Conservation (phyloP, 2,797 vertebrate genomes). For the Gila robusta region DNA sequence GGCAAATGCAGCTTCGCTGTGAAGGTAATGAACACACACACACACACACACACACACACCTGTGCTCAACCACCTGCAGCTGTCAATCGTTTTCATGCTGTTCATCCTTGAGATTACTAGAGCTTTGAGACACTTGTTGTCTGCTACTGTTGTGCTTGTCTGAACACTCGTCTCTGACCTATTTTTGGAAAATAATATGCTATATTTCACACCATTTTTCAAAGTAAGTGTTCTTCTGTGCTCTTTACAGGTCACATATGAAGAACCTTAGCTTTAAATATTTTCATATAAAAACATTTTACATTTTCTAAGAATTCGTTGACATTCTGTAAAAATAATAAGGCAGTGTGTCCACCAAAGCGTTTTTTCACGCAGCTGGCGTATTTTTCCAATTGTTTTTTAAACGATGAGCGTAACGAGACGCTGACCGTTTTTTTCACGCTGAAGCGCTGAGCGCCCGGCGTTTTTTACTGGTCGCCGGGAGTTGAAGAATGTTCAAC, state of each 20-base stretch:
- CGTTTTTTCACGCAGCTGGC: too few relatives aligned
- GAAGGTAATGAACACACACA: conserved; percentile 84
- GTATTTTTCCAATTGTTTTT: too few relatives aligned
- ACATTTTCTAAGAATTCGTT: background rate
- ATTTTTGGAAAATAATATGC: background rate
- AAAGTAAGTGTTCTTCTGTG: background rate
- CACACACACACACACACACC: background rate
- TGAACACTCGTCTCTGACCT: background rate
- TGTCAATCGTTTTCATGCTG: background rate
- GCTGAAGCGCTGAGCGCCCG: too few relatives aligned
- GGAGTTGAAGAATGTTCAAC: too few relatives aligned
- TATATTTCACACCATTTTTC: background rate
- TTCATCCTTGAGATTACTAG: background rate
- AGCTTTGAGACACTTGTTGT: background rate
- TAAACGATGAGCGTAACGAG: too few relatives aligned
- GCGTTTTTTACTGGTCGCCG: too few relatives aligned
- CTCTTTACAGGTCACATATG: background rate
- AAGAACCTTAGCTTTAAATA: background rate
- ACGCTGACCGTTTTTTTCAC: too few relatives aligned
- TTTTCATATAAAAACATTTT: background rate
- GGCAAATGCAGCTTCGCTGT: conserved; percentile 98
- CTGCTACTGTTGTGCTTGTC: background rate
- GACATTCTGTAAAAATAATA: background rate
- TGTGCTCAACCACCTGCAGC: background rate
- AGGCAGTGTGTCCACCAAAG: too few relatives aligned